phyloP scores from a whole-genome alignment of 2,888 invertebrate genomes.

The Notodromas monacha region DNA sequence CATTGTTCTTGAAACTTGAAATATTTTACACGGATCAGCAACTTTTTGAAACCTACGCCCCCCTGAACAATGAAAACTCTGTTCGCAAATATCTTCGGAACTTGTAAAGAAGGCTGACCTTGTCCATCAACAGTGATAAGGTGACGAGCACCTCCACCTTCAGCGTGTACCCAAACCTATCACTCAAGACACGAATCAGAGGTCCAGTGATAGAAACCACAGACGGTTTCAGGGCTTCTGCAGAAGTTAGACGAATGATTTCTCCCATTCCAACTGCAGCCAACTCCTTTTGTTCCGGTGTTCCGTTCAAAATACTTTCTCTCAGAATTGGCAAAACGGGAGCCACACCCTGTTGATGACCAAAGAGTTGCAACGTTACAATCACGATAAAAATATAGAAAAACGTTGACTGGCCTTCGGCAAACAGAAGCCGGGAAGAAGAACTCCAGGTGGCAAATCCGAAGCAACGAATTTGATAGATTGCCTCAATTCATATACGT shows the following conservation, averaged over 20 bases:
- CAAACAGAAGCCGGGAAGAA: slow-evolving; percentile 67
- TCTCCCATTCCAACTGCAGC: slow-evolving; percentile 65
- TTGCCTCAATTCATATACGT: slow-evolving; percentile 61
- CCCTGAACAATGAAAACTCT: too few relatives aligned
- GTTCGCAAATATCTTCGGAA: too few relatives aligned
- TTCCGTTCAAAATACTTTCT: slow-evolving; percentile 76
- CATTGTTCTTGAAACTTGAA: neutral
- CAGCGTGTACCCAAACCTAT: slow-evolving; percentile 66
- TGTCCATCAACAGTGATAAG: slow-evolving; percentile 55
- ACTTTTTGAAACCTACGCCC: neutral
- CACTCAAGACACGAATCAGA: slow-evolving; percentile 79
- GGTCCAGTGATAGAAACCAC: slow-evolving; percentile 94
- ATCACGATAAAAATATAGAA: slow-evolving; percentile 8
- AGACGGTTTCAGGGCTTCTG: slow-evolving; percentile 63
- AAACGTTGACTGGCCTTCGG: slow-evolving; percentile 53
- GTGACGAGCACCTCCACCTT: slow-evolving; percentile 88
- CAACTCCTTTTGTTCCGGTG: slow-evolving; percentile 77
- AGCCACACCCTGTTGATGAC: slow-evolving; percentile 57
- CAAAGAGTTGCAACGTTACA: too few relatives aligned
- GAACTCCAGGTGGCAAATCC: slow-evolving; percentile 36
- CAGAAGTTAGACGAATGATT: slow-evolving; percentile 46
- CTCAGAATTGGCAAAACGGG: slow-evolving; percentile 79
- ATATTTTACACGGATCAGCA: neutral
- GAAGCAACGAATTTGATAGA: slow-evolving; percentile 64
- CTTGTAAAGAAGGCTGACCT: slow-evolving; percentile 28